Evolutionary conservation across 2,888 invertebrate genomes (phyloP).

Genomic region (Tromatobia lineatoria): DNA sequence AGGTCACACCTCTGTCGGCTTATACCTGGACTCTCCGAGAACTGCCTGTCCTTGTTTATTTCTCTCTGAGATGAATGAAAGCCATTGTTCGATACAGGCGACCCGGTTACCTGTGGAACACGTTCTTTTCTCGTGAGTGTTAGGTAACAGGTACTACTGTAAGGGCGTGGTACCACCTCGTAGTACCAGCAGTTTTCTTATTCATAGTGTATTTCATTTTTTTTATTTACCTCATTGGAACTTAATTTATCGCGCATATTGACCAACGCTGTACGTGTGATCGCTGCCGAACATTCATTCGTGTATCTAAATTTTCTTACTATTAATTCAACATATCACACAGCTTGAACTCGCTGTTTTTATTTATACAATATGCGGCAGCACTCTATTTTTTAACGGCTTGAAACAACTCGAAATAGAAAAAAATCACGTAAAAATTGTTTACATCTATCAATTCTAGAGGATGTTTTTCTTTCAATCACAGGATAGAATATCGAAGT

Average conservation of each 20-base stretch:
- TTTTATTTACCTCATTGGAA: not conserved
- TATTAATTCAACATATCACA: too few relatives aligned
- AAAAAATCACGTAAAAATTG: too few relatives aligned
- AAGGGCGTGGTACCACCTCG: slow-evolving; percentile 28
- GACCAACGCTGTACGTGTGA: not conserved
- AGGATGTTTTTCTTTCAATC: too few relatives aligned
- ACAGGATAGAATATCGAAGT: too few relatives aligned
- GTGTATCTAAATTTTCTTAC: too few relatives aligned
- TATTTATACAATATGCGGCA: too few relatives aligned
- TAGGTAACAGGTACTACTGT: slow-evolving; percentile 59
- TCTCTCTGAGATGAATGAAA: slow-evolving; percentile 58
- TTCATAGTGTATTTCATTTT: not conserved
- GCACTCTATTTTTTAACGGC: too few relatives aligned
- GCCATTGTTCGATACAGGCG: slow-evolving; percentile 59
- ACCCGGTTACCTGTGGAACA: slow-evolving; percentile 52
- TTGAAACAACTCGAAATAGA: too few relatives aligned
- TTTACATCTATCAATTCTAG: too few relatives aligned
- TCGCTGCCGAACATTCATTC: too few relatives aligned
- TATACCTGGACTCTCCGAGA: slow-evolving; percentile 27
- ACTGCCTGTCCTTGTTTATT: slow-evolving; percentile 40
- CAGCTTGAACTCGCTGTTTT: too few relatives aligned
- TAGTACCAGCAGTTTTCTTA: slow-evolving; percentile 22
- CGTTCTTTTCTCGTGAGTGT: slow-evolving; percentile 52
- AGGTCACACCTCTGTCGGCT: slow-evolving; percentile 36
- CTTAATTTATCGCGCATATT: not conserved